phyloP scores from a whole-genome alignment of 1,140 invertebrate species.

The Drosophila pectinifera region DNA sequence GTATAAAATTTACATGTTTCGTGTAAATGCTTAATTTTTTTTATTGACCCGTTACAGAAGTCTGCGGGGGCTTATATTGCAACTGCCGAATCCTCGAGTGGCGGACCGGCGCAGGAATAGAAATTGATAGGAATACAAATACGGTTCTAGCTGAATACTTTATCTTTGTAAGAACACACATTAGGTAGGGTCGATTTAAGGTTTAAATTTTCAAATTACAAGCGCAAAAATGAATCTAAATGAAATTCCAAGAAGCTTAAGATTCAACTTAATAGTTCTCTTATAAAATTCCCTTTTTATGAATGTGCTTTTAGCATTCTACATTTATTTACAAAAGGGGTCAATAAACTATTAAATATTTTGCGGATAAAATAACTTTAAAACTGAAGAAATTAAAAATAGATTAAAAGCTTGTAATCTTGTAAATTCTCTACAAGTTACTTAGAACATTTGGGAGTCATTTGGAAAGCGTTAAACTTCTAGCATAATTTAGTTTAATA shows the following conservation, averaged over 20 bases:
- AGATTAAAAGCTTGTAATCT: background rate
- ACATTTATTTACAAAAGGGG: slow-evolving; percentile 7
- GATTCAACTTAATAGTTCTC: background rate
- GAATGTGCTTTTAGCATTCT: background rate
- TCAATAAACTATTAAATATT: background rate
- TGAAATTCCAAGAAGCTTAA: background rate
- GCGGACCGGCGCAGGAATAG: slow-evolving; percentile 37
- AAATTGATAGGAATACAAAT: slow-evolving; percentile 60
- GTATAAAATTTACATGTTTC: slow-evolving; percentile 66
- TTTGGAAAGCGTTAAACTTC: background rate
- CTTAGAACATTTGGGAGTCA: background rate
- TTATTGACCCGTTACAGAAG: slow-evolving; percentile 46
- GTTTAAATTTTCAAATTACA: background rate
- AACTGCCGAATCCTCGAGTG: slow-evolving; percentile 37
- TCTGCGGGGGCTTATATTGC: slow-evolving; percentile 52
- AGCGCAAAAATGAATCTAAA: background rate
- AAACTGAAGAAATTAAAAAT: background rate
- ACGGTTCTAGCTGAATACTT: slow-evolving; percentile 65
- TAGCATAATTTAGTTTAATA: background rate
- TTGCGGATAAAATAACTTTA: no score
- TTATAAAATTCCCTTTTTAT: background rate
- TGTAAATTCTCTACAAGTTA: background rate
- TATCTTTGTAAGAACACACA: slow-evolving; percentile 58
- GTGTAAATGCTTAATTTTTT: slow-evolving; percentile 54
- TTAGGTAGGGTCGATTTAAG: slow-evolving; percentile 6